Percentiles rank a stretch among this genome's conserved stretches.
Evolutionary conservation across 2,888 invertebrate genomes (phyloP).

Genomic region (Orgyia antiqua): DNA sequence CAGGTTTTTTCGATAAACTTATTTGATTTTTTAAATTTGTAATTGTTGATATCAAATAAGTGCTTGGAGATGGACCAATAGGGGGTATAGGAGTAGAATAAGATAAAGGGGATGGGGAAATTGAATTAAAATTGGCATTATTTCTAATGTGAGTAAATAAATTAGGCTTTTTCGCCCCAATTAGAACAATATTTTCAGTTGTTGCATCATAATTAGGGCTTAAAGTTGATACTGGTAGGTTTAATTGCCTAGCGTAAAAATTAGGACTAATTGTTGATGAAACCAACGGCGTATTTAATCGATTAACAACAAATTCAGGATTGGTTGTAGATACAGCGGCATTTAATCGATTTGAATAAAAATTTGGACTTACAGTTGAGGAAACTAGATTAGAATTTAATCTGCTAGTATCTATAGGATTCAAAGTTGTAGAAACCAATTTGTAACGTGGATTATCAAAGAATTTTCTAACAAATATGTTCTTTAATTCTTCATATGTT

Average conservation of each 20-base stretch:
- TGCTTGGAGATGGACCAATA: slow-evolving; percentile 33
- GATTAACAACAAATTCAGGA: background rate
- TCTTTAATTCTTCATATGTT: slow-evolving; percentile 43
- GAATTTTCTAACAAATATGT: slow-evolving; percentile 31
- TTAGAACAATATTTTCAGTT: slow-evolving; percentile 45
- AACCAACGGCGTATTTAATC: slow-evolving; percentile 14
- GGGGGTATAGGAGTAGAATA: slow-evolving; percentile 14
- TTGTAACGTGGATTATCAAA: slow-evolving; percentile 1
- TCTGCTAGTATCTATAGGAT: background rate
- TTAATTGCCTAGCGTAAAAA: slow-evolving; percentile 3
- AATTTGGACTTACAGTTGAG: background rate
- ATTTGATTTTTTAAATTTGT: slow-evolving; percentile 50
- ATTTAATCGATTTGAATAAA: background rate
- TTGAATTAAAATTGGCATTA: slow-evolving; percentile 20
- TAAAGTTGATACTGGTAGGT: slow-evolving; percentile 23
- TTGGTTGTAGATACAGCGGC: background rate
- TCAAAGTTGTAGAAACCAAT: background rate
- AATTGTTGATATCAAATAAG: slow-evolving; percentile 53
- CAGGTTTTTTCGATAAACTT: slow-evolving; percentile 38
- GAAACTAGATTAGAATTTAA: background rate
- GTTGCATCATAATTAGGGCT: slow-evolving; percentile 36
- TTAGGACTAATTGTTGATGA: slow-evolving; percentile 38
- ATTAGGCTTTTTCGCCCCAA: slow-evolving; percentile 38
- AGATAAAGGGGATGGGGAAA: slow-evolving; percentile 11
- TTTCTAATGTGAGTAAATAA: slow-evolving; percentile 47